A percentile compares a stretch with the other conserved stretches of the same genome.
Evolutionary conservation across 2,113 vertebrate species (phyloP).

Genomic region (Trochalopteron elliotii): DNA sequence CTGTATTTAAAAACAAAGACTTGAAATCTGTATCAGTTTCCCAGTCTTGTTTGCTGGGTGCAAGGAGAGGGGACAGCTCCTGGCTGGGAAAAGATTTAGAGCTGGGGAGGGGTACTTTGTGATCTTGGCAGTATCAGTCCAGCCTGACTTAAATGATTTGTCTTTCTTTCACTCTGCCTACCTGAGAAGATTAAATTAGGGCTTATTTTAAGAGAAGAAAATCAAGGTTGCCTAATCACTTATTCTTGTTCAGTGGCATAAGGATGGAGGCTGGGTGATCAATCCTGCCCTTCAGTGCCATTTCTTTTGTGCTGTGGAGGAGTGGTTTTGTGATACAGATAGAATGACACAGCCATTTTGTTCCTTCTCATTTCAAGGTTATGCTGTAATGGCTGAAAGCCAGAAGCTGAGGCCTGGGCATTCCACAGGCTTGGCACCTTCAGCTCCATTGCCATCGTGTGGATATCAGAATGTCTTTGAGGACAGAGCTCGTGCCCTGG

Average conservation of each 20-base stretch:
- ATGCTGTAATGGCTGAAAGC: not conserved
- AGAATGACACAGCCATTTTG: not conserved
- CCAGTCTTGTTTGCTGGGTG: not conserved
- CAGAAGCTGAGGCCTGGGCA: conserved; percentile 24
- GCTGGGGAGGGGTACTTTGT: not conserved
- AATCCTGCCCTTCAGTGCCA: not conserved
- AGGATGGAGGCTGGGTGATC: not conserved
- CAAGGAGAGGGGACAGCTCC: not conserved
- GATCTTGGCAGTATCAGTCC: not conserved
- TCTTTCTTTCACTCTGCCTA: not conserved
- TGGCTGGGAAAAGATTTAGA: not conserved
- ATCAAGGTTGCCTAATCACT: not conserved
- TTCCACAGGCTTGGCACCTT: not conserved
- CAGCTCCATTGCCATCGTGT: not conserved
- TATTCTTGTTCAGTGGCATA: not conserved
- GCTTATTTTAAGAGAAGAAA: not conserved
- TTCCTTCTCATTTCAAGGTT: conserved; percentile 28
- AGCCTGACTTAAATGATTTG: not conserved
- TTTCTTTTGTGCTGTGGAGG: not conserved
- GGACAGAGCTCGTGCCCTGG: not conserved
- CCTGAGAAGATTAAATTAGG: not conserved
- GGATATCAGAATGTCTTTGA: conserved; percentile 7
- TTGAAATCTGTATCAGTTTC: not conserved
- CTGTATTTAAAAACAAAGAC: not conserved
- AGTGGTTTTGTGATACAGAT: not conserved